Conservation (phyloP, 2,113 vertebrate species). For the Stegostoma tigrinum region DNA sequence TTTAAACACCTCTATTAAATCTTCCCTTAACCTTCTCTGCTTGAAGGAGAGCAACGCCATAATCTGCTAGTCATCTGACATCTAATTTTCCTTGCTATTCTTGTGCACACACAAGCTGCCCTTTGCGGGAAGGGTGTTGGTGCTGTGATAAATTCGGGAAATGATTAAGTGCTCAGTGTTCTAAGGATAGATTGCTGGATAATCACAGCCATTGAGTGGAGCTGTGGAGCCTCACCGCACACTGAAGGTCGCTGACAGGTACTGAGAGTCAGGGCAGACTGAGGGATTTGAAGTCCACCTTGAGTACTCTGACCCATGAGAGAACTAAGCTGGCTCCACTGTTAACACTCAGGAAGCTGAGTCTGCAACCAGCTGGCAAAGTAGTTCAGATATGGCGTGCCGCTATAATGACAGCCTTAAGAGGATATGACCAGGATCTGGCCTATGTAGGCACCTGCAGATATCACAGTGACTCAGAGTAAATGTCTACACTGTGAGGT, state of each 20-base stretch:
- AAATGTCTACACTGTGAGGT: background rate
- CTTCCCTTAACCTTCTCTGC: background rate
- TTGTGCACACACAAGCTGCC: background rate
- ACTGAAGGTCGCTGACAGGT: background rate
- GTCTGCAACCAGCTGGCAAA: background rate
- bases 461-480: background rate
- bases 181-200: constrained; percentile 5
- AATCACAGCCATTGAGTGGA: background rate
- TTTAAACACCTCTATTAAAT: background rate
- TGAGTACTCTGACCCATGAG: background rate
- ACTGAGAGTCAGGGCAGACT: background rate
- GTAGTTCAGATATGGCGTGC: background rate
- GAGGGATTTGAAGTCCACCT: background rate
- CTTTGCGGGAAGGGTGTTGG: background rate
- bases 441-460: constrained; percentile 1
- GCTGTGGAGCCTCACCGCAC: background rate
- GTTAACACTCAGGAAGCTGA: background rate
- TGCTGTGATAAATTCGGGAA: constrained; percentile 1
- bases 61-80: background rate
- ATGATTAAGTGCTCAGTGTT: constrained; percentile 27
- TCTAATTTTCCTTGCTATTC: background rate
- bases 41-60: background rate
- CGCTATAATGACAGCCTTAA: background rate
- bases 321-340: background rate
- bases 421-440: background rate